Conservation (phyloP, 2,888 invertebrate species). For the Nasonia oneida region DNA sequence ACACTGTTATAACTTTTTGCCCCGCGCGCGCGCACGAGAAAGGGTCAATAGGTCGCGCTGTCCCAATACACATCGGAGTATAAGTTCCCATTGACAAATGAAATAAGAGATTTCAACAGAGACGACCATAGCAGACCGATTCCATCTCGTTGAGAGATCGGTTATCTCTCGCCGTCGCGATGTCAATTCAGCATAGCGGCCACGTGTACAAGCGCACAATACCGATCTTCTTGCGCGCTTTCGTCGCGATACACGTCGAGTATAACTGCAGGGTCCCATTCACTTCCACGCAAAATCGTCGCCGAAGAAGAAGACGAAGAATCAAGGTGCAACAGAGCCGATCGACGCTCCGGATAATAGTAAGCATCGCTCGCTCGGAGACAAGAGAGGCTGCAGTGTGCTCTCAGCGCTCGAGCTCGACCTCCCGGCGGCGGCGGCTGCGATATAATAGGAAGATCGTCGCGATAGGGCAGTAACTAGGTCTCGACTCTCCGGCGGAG, state of each 20-base stretch:
- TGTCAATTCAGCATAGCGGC: neutral
- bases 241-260: neutral
- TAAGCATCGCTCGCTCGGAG: neutral
- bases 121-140: neutral
- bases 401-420: conserved; percentile 1
- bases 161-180: neutral
- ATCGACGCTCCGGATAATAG: neutral
- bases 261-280: neutral
- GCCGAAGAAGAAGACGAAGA: neutral
- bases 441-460: conserved; percentile 63
- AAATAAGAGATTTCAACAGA: conserved; percentile 10
- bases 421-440: conserved; percentile 11
- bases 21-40: no score
- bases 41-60: neutral
- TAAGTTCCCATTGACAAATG: neutral
- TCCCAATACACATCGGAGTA: neutral
- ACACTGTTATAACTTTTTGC: no score
- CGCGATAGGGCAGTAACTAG: conserved; percentile 59
- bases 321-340: neutral
- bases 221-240: neutral
- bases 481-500: conserved; percentile 13
- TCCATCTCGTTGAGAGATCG: conserved; percentile 5
- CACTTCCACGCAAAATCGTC: conserved; percentile 18
- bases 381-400: conserved; percentile 5
- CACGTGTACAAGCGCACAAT: neutral